Evolutionary conservation across 2,888 invertebrate genomes (phyloP).

Genomic region (Ennomos quercinarius): DNA sequence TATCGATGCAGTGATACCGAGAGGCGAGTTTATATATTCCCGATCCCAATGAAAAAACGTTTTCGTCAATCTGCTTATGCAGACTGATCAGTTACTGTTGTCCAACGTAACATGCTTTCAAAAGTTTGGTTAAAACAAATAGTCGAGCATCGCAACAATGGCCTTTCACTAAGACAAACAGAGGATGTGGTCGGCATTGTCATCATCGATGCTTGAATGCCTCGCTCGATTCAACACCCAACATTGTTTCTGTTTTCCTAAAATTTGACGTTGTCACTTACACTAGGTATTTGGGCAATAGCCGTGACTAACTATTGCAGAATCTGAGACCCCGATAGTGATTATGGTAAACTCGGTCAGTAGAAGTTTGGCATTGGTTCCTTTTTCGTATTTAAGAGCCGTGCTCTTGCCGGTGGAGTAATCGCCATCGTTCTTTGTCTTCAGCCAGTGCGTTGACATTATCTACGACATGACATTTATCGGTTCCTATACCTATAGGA

Average conservation of each 20-base stretch:
- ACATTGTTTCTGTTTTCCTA: constrained; percentile 56
- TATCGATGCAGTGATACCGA: too few species aligned
- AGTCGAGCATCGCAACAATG: constrained; percentile 65
- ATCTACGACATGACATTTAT: too few species aligned
- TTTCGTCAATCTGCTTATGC: neutral
- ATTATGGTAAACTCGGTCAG: too few species aligned
- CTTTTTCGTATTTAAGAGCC: too few species aligned
- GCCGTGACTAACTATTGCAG: neutral
- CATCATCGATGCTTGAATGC: constrained; percentile 58
- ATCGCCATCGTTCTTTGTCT: too few species aligned
- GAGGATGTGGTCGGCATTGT: constrained; percentile 76
- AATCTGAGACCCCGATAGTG: too few species aligned
- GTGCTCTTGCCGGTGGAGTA: too few species aligned
- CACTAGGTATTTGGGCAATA: constrained; percentile 19
- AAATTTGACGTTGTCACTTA: constrained; percentile 42
- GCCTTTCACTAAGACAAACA: constrained; percentile 77
- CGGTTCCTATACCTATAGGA: too few species aligned
- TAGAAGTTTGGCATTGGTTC: too few species aligned
- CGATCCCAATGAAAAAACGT: neutral
- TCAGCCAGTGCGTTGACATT: too few species aligned
- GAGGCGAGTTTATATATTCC: too few species aligned
- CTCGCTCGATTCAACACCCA: constrained; percentile 47
- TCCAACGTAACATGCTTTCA: constrained; percentile 58
- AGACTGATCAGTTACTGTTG: constrained; percentile 31
- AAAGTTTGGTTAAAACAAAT: constrained; percentile 72